Evolutionary conservation across 2,113 vertebrate species (phyloP).

Genomic region (Agelaius tricolor): DNA sequence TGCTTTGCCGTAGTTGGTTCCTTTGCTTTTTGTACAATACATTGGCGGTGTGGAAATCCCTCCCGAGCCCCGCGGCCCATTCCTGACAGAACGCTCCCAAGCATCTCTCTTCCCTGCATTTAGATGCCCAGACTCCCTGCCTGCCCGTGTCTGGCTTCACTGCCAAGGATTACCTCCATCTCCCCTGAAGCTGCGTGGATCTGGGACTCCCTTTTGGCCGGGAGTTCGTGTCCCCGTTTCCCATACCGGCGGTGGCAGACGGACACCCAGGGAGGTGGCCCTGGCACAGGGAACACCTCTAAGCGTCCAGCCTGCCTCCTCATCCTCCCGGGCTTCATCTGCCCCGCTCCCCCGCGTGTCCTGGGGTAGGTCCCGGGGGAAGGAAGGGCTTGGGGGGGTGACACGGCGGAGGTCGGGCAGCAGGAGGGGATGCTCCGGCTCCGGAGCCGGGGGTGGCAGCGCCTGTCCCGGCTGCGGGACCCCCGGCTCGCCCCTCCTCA

Average conservation of each 20-base stretch:
- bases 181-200: background rate
- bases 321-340: background rate
- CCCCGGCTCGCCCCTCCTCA: background rate
- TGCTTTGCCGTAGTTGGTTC: background rate
- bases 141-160: background rate
- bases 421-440: background rate
- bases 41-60: background rate
- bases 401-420: background rate
- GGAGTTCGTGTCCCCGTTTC: background rate
- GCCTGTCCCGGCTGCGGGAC: background rate
- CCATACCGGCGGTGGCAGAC: accelerated
- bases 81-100: background rate
- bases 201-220: background rate
- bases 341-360: accelerated
- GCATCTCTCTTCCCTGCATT: background rate
- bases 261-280: background rate
- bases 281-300: background rate
- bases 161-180: background rate
- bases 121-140: background rate
- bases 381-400: too few species aligned
- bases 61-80: background rate
- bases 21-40: background rate
- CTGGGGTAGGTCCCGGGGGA: background rate
- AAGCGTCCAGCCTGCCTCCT: background rate
- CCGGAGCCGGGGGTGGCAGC: background rate